phyloP scores from a whole-genome alignment of 2,797 vertebrate species.

The Schizopygopsis malacanthus region DNA sequence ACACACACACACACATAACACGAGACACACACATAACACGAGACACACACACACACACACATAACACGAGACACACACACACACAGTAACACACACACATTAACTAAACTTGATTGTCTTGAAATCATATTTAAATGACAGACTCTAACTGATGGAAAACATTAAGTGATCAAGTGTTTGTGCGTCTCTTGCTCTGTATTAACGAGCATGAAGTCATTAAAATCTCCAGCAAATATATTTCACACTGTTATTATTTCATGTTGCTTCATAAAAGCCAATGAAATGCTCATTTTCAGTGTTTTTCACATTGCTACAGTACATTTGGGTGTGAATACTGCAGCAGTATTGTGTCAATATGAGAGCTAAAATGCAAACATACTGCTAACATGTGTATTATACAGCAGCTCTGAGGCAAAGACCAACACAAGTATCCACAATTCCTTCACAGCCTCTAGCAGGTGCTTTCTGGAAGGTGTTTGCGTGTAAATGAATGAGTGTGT shows the following conservation, averaged over 20 bases:
- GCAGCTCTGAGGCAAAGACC: background rate
- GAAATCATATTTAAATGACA: background rate
- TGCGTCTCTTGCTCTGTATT: background rate
- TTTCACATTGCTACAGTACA: background rate
- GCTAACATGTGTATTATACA: background rate
- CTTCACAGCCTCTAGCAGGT: background rate
- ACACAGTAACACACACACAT: no score
- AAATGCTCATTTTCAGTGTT: background rate
- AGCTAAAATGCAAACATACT: background rate
- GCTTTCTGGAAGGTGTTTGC: background rate
- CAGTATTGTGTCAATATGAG: background rate
- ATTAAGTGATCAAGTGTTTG: no score
- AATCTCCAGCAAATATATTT: background rate
- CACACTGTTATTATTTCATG: background rate
- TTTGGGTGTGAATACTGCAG: background rate
- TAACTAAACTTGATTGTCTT: background rate
- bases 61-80: no score
- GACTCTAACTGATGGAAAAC: background rate
- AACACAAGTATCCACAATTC: background rate
- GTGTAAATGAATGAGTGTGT: slow-evolving; percentile 18
- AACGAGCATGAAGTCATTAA: background rate
- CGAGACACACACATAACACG: no score
- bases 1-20: no score
- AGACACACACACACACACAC: no score
- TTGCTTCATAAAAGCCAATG: background rate